Conservation (phyloP, 2,113 vertebrate species). For the Phaethornis superciliosus region DNA sequence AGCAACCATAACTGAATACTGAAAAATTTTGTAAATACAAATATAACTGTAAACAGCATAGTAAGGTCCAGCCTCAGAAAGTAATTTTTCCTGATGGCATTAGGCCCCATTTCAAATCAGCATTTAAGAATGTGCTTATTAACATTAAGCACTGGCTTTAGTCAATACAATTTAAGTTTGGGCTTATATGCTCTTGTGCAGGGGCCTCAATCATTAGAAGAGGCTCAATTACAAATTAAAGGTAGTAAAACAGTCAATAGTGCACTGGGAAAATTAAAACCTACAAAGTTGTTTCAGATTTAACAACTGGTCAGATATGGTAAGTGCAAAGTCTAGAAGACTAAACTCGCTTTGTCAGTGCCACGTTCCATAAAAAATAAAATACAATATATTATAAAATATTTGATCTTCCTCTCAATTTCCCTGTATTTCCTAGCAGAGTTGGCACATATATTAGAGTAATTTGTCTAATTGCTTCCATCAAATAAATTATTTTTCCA, state of each 20-base stretch:
- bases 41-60: not conserved
- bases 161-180: not conserved
- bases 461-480: conserved; percentile 33
- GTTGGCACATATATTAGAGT: not conserved
- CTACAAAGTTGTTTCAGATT: not conserved
- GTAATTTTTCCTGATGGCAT: not conserved
- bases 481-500: conserved; percentile 41
- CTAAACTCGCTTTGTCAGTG: not conserved
- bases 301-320: not conserved
- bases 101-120: not conserved
- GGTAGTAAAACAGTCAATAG: conserved; percentile 1
- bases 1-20: conserved; percentile 9
- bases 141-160: not conserved
- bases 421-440: not conserved
- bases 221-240: not conserved
- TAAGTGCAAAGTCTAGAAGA: not conserved
- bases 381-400: not conserved
- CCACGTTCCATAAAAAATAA: not conserved
- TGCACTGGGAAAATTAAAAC: not conserved
- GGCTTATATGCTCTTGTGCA: not conserved
- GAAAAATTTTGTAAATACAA: conserved; percentile 41
- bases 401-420: not conserved
- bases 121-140: not conserved
- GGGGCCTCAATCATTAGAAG: not conserved
- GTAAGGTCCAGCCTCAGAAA: not conserved